Evolutionary conservation across 2,888 invertebrate genomes (phyloP).

Genomic region (Girardia tigrina): DNA sequence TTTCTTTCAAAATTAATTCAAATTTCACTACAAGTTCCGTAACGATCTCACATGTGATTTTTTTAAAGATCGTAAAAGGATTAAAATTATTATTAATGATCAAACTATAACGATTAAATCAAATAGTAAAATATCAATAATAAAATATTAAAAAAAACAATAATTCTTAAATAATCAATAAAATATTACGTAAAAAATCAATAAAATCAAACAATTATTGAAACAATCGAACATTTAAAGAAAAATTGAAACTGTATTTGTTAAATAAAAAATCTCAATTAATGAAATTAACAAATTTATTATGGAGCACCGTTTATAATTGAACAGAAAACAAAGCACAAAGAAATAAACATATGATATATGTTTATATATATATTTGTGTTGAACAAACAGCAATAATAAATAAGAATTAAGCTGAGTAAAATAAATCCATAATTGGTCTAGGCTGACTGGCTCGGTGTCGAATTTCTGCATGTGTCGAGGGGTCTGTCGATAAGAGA

Average conservation of each 20-base stretch:
- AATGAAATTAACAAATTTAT: not conserved
- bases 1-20: no score
- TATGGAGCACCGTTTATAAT: no score
- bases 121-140: no score
- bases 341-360: conserved; percentile 13
- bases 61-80: no score
- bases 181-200: not conserved
- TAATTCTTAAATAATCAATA: not conserved
- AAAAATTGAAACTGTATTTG: no score
- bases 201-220: not conserved
- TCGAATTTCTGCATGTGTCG: not conserved
- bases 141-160: not conserved
- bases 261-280: no score
- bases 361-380: conserved; percentile 18
- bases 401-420: conserved; percentile 23
- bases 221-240: not conserved
- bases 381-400: conserved; percentile 13
- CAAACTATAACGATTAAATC: no score
- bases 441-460: conserved; percentile 18
- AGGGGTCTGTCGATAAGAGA: conserved; percentile 8
- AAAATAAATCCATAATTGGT: conserved; percentile 23
- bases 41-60: no score
- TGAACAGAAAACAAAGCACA: conserved; percentile 13
- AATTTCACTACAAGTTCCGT: no score
- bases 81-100: no score